phyloP scores from a whole-genome alignment of 1,140 invertebrate species.

The Heterodera carotae region DNA sequence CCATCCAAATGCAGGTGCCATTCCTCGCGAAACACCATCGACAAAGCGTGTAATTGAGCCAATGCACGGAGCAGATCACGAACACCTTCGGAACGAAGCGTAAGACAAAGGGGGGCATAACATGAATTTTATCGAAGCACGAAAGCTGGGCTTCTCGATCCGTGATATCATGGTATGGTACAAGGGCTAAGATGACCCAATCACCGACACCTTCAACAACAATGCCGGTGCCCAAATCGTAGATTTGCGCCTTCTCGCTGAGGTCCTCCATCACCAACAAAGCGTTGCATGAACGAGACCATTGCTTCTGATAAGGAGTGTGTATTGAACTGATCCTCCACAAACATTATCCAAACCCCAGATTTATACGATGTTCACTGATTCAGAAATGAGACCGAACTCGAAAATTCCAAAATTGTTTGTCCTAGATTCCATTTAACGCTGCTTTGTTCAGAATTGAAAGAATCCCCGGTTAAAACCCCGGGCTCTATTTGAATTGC shows the following conservation, averaged over 20 bases:
- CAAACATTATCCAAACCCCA: too few relatives aligned
- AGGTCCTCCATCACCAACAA: slow-evolving; percentile 63
- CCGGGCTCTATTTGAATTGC: slow-evolving; percentile 28
- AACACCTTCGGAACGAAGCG: slow-evolving; percentile 21
- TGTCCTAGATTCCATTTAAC: too few relatives aligned
- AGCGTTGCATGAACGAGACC: slow-evolving; percentile 50
- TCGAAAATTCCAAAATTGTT: background rate
- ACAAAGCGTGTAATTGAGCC: slow-evolving; percentile 51
- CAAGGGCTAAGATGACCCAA: background rate
- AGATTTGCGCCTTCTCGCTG: slow-evolving; percentile 46
- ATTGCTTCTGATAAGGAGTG: slow-evolving; percentile 46
- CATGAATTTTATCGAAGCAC: slow-evolving; percentile 14
- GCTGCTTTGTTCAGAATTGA: too few relatives aligned
- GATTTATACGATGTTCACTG: too few relatives aligned
- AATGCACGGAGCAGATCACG: slow-evolving; percentile 49
- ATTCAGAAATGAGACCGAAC: too few relatives aligned
- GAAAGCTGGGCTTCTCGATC: too few relatives aligned
- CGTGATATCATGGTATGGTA: too few relatives aligned
- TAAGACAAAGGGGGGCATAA: background rate
- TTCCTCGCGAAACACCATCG: slow-evolving; percentile 32
- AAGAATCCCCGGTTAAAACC: too few relatives aligned
- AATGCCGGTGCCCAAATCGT: slow-evolving; percentile 49
- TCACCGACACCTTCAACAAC: slow-evolving; percentile 48
- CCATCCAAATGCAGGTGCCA: slow-evolving; percentile 32
- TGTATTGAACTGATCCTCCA: too few relatives aligned